phyloP scores from a whole-genome alignment of 1,140 invertebrate species.

The Drosophila navojoa region DNA sequence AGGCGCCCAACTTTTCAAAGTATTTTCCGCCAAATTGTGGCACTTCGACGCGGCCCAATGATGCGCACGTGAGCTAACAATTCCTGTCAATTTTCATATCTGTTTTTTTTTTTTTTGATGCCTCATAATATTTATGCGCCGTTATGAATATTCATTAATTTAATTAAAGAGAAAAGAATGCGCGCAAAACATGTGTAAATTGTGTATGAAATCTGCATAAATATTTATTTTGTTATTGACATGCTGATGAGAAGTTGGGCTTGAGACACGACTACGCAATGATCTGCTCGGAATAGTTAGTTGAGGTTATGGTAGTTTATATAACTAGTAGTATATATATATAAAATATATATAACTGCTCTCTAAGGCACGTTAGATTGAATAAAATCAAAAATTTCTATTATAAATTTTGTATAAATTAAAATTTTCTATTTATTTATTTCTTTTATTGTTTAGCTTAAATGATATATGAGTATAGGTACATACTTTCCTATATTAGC shows the following conservation, averaged over 20 bases:
- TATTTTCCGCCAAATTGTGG: slow-evolving; percentile 28
- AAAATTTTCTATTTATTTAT: too few species aligned
- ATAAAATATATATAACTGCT: too few species aligned
- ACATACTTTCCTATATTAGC: too few species aligned
- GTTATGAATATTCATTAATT: slow-evolving; percentile 22
- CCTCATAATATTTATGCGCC: slow-evolving; percentile 7
- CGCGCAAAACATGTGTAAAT: background rate
- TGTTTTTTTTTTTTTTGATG: background rate
- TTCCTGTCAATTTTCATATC: background rate
- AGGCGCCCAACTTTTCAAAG: slow-evolving; percentile 33
- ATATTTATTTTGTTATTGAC: slow-evolving; percentile 14
- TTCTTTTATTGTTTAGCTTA: too few species aligned
- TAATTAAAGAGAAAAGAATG: background rate
- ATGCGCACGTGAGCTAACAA: slow-evolving; percentile 30
- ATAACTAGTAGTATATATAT: too few species aligned
- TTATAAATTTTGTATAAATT: too few species aligned
- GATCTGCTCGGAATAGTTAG: background rate
- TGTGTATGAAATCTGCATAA: slow-evolving; percentile 1
- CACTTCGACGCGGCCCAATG: background rate
- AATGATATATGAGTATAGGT: too few species aligned
- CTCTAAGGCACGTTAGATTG: too few species aligned
- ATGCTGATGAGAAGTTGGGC: background rate
- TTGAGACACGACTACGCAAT: background rate
- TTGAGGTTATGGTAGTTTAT: too few species aligned
- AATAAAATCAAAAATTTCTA: too few species aligned